Conservation (phyloP, 2,113 vertebrate species). For the Neotragus moschatus region DNA sequence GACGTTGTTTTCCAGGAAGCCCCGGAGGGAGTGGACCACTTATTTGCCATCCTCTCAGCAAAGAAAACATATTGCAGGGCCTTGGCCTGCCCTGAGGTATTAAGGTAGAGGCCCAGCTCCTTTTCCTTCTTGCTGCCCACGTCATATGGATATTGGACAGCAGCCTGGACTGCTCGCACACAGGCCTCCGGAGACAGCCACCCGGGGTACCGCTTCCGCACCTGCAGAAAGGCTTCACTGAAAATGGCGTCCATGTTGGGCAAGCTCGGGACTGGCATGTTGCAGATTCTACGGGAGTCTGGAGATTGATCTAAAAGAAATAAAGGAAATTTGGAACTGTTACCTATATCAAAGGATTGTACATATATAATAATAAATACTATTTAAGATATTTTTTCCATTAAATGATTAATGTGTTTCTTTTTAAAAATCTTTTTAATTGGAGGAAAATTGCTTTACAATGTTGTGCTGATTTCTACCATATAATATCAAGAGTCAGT, state of each 20-base stretch:
- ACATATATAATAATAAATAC: not conserved
- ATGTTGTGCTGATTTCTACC: not conserved
- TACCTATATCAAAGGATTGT: not conserved
- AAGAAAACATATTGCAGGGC: slow-evolving; percentile 92
- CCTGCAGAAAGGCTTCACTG: slow-evolving; percentile 66
- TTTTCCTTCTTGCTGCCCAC: slow-evolving; percentile 83
- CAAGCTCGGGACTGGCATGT: slow-evolving; percentile 62
- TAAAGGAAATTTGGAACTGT: not conserved
- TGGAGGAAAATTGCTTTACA: not conserved
- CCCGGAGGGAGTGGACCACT: slow-evolving; percentile 85
- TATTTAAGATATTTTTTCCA: not conserved
- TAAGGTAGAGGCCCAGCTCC: slow-evolving; percentile 83
- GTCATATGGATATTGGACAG: slow-evolving; percentile 81
- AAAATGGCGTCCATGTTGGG: slow-evolving; percentile 82
- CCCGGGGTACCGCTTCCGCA: slow-evolving; percentile 81
- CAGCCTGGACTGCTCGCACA: slow-evolving; percentile 84
- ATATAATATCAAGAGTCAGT: not conserved
- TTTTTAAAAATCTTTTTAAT: not conserved
- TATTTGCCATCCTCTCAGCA: slow-evolving; percentile 82
- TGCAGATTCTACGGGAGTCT: slow-evolving; percentile 81
- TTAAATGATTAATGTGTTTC: not conserved
- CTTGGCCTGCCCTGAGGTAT: slow-evolving; percentile 84
- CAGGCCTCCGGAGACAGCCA: slow-evolving; percentile 87
- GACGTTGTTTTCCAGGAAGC: slow-evolving; percentile 85
- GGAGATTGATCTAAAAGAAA: slow-evolving; percentile 79